phyloP scores from a whole-genome alignment of 2,888 invertebrate genomes.

The Allolobophora icterica region DNA sequence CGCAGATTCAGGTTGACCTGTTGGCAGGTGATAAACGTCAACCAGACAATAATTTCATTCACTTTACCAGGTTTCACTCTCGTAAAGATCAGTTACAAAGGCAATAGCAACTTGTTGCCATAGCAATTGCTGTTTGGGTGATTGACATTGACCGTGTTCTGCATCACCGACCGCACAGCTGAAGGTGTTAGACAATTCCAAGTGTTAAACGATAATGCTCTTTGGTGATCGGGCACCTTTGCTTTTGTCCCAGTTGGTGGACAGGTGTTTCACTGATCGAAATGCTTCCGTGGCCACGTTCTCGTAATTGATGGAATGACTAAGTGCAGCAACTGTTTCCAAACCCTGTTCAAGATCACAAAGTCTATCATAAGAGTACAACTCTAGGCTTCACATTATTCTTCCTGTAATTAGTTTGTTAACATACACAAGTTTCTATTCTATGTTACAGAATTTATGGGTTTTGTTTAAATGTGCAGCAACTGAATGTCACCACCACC shows the following conservation, averaged over 20 bases:
- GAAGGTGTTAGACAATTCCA: neutral
- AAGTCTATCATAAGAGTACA: neutral
- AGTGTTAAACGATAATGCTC: neutral
- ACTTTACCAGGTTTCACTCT: neutral
- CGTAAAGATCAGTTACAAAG: neutral
- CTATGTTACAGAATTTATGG: neutral
- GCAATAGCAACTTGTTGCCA: neutral
- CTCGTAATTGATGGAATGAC: conserved; percentile 53
- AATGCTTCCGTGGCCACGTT: conserved; percentile 55
- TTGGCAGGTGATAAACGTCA: too few species aligned
- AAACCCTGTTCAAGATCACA: conserved; percentile 52
- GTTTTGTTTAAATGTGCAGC: neutral
- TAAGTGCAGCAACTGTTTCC: conserved; percentile 57
- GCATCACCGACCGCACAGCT: neutral
- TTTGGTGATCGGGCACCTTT: conserved; percentile 5
- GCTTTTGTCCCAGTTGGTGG: neutral
- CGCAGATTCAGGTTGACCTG: neutral
- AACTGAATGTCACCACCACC: neutral
- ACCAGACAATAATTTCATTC: neutral
- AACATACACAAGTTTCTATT: neutral
- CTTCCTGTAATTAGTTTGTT: neutral
- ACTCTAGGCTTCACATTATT: neutral
- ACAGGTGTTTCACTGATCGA: conserved; percentile 31
- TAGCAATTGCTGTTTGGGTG: neutral
- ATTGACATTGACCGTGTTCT: neutral